Conservation (phyloP, 2,888 invertebrate species). For the Polietes domitor region DNA sequence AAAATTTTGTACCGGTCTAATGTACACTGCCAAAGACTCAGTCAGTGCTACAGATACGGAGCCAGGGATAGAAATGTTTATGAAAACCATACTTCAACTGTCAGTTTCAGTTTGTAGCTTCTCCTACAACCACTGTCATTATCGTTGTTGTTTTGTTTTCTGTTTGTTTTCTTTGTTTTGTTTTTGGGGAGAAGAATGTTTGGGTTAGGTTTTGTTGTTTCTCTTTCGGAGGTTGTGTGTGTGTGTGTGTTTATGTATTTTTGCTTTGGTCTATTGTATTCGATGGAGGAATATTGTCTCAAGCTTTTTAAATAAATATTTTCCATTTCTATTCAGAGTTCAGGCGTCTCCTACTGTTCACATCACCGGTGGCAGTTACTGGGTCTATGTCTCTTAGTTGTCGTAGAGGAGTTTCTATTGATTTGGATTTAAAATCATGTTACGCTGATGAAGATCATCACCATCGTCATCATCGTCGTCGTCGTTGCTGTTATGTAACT, state of each 20-base stretch:
- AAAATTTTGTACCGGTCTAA: no score
- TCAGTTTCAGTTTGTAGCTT: constrained; percentile 52
- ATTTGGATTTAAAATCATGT: constrained; percentile 53
- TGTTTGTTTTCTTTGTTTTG: constrained; percentile 24
- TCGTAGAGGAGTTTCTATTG: not conserved
- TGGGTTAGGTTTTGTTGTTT: constrained; percentile 11
- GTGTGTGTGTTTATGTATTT: not conserved
- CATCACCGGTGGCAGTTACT: constrained; percentile 34
- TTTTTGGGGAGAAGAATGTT: constrained; percentile 26
- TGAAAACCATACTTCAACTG: constrained; percentile 56
- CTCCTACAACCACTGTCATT: not conserved
- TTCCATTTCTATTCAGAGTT: constrained; percentile 15
- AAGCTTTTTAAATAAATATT: constrained; percentile 44
- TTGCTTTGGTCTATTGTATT: constrained; percentile 12
- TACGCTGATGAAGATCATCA: no score
- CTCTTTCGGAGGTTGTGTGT: not conserved
- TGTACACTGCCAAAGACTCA: not conserved
- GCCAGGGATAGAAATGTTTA: not conserved
- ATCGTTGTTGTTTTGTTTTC: not conserved
- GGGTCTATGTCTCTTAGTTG: constrained; percentile 3
- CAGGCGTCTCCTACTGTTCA: constrained; percentile 11
- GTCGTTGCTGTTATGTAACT: constrained; percentile 59
- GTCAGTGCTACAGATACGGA: not conserved
- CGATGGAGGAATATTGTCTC: constrained; percentile 35
- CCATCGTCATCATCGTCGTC: no score